Evolutionary conservation across 2,888 invertebrate genomes (phyloP), one percentile per base, ranked within the genome.

Genomic region (Sturmia bella): DNA sequence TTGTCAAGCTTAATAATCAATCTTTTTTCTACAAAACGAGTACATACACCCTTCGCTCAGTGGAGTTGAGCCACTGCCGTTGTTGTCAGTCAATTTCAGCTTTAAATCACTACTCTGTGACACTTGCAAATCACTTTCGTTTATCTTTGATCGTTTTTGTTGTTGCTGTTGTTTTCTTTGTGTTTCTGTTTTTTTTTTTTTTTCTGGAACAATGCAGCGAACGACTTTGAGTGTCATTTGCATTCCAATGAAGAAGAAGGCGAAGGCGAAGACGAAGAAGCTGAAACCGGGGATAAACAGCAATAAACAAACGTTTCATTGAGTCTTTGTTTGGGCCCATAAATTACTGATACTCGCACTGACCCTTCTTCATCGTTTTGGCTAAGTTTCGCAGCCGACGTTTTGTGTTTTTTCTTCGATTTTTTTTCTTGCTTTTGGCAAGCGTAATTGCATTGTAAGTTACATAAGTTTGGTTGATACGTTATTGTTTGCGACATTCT

Each of bases 91-190:
- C 69, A 61, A 61, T 61, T 54, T 13, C 52, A 45, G 37, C 66
- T 59, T 21, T 72, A 72, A 76, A 81, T 74, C 74, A 82, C 76
- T 75, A 37, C 21, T 17, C 66, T 66, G 78, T 82, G 82, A 82
- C 82, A 78, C 78, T 82, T 82, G 82, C 78, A 82, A 82, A 78
- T 82, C 82, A 82, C 82, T 82, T 82, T 82, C 82, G 82, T 82
- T 82, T 82, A 82, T 82, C 82, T 56, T 75, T 75, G 82, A 82
- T 75, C 78, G 78, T 78, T 66, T 70, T 78, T 75, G 37, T 56
- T 69, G 45, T 52, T 63, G 39, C 41, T 63, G 41, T 72, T 61
- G 27, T 13, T 48, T 41, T 13, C 19, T 12, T 50, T 56, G 32
- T 56, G 54, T 32, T 41, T 32, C 7, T 41, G 21, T n/a, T 27